Evolutionary conservation across 2,113 vertebrate species (phyloP), one percentile per base, ranked within the genome.

Genomic region (Rallus limicola): DNA sequence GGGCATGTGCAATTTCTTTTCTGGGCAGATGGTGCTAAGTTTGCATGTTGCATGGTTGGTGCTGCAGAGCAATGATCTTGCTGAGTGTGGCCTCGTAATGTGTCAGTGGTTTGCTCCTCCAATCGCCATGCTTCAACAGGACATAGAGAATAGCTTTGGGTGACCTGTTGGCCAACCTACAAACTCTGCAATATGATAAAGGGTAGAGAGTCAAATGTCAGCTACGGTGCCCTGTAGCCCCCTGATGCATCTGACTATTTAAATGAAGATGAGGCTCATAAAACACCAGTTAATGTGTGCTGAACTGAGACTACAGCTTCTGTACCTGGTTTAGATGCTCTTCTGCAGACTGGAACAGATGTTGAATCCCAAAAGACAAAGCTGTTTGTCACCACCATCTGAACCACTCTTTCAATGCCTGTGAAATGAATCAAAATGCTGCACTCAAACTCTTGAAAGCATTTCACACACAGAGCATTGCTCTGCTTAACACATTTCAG

Each of bases 21-120:
- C 34, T 48, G 24, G 29, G 71, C 46, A 74, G 38, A 59, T 17
- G 33, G 17, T 59, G 55, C 38, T 40, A 34, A 23, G 31, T 75
- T 82, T 91, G 38, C 38, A 9, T 9, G 11, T 60, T 60, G 18
- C 9, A 34, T 31, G 36, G 19, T 19, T 1, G 2, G 20, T 34
- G 40, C 17, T 70, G 59, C 6, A 29, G 70, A 85, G 31, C 10
- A 13, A 80, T n/a, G 50, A 10, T 34, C 15, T 44, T 64, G 17
- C 28, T 15, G 6, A 71, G 9, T 0, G 0, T 29, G 19, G 36
- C 40, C 46, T 48, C 3, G 1, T 25, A 28, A 25, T 0, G 1
- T 70, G 75, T 60, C 52, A 52, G 36, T 42, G 10, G 5, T 15
- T 48, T 42, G 6, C 34, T 81, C 62, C 28, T 64, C 34, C 34